phyloP scores from a whole-genome alignment of 2,797 vertebrate genomes.

The Podarcis lilfordi region DNA sequence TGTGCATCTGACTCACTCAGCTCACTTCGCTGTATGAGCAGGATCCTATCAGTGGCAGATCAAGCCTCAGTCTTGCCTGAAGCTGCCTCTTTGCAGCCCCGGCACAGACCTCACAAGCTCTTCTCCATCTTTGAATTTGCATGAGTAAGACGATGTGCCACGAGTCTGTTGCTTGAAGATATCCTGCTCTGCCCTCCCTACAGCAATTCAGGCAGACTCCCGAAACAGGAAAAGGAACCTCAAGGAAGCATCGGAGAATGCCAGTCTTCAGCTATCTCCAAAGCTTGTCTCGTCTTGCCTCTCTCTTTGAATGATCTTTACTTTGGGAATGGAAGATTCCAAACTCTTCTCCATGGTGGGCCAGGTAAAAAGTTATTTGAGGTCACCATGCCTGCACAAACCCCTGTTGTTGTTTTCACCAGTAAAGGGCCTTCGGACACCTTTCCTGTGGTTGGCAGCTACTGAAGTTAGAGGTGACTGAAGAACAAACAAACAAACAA shows the following conservation, averaged over 20 bases:
- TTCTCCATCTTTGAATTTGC: constrained; percentile 48
- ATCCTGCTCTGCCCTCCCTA: constrained; percentile 23
- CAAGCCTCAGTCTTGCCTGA: neutral
- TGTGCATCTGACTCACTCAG: neutral
- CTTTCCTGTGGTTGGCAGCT: neutral
- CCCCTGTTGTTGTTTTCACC: neutral
- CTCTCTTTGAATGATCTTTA: constrained; percentile 53
- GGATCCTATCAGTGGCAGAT: neutral
- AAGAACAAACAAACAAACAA: too few species aligned
- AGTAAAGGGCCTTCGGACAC: neutral
- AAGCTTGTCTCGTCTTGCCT: constrained; percentile 71
- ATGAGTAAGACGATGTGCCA: constrained; percentile 52
- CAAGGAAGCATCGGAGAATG: constrained; percentile 36
- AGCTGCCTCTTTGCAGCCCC: neutral
- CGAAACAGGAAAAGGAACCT: constrained; percentile 61
- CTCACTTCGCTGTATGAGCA: neutral
- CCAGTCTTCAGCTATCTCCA: constrained; percentile 28
- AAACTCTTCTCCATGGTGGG: constrained; percentile 23
- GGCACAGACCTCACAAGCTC: neutral
- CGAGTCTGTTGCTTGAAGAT: constrained; percentile 36
- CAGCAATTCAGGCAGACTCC: constrained; percentile 31
- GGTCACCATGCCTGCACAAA: neutral
- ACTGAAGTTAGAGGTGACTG: neutral
- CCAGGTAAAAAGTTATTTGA: constrained; percentile 4
- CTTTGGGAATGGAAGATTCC: constrained; percentile 45